These are phyloP conservation scores for Pyrrhia umbra DNA, from an alignment of 2,888 invertebrate genomes.

Conservation along the genomic window DNA sequence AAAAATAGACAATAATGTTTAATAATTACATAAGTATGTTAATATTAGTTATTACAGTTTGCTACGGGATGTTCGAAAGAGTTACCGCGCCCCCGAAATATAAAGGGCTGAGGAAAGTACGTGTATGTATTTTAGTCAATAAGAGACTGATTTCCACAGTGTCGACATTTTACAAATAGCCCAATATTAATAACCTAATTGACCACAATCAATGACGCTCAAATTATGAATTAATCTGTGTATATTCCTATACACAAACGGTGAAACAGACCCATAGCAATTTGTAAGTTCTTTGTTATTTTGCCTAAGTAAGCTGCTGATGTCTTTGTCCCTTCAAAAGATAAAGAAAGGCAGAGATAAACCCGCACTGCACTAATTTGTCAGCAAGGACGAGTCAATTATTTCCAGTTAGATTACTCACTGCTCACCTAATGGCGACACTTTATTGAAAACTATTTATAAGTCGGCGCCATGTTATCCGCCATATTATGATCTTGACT, in stretches of 20 bases:
- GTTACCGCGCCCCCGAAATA: no score
- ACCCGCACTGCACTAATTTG: slow-evolving; percentile 47
- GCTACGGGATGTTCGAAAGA: no score
- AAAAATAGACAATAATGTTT: no score
- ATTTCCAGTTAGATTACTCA: slow-evolving; percentile 63
- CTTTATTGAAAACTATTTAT: slow-evolving; percentile 64
- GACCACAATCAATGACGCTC: no score
- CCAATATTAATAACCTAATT: no score
- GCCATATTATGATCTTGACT: slow-evolving; percentile 59
- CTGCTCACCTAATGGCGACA: slow-evolving; percentile 53
- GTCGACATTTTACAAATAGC: no score
- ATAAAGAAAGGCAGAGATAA: slow-evolving; percentile 31
- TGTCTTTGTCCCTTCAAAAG: background rate
- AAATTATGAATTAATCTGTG: background rate
- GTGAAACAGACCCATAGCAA: background rate
- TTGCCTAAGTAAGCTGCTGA: background rate
- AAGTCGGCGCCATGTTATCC: slow-evolving; percentile 63
- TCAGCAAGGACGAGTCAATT: slow-evolving; percentile 63
- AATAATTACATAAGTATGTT: no score
- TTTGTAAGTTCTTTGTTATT: background rate
- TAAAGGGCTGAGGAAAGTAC: no score
- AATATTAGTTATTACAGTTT: no score
- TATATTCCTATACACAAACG: background rate
- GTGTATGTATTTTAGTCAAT: no score
- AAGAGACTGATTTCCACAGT: no score